These are phyloP conservation scores for Formica aserva DNA, from an alignment of 2,888 invertebrate genomes.

Conservation along the genomic window DNA sequence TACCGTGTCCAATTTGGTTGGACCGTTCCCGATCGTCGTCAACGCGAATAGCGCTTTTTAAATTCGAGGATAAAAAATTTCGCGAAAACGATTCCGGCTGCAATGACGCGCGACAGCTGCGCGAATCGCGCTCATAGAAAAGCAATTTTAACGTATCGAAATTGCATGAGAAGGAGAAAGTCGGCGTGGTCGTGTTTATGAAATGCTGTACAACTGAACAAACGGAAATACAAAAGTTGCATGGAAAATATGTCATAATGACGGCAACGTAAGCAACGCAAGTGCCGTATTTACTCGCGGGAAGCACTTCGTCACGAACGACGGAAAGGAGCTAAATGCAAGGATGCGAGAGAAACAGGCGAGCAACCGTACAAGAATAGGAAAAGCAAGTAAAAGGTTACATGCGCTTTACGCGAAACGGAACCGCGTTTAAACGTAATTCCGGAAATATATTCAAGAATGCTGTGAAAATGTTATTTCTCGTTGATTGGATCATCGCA, in stretches of 20 bases:
- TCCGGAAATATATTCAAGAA: background rate
- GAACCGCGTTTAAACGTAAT: slow-evolving; percentile 19
- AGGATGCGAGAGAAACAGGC: slow-evolving; percentile 9
- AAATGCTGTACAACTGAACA: background rate
- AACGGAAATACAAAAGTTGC: background rate
- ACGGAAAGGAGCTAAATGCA: slow-evolving; percentile 41
- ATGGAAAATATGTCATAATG: slow-evolving; percentile 22
- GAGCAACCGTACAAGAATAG: slow-evolving; percentile 5
- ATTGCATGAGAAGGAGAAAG: background rate
- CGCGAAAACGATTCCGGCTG: background rate
- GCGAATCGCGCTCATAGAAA: slow-evolving; percentile 38
- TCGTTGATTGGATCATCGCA: background rate
- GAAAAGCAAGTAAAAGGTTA: slow-evolving; percentile 7
- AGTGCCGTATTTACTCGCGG: background rate
- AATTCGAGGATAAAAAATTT: slow-evolving; percentile 45
- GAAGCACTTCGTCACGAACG: slow-evolving; percentile 23
- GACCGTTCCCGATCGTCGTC: background rate
- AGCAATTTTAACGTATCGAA: slow-evolving; percentile 50
- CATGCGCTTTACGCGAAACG: slow-evolving; percentile 9
- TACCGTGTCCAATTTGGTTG: slow-evolving; percentile 23
- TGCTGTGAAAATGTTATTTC: background rate
- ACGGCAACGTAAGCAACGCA: background rate
- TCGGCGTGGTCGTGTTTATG: slow-evolving; percentile 36
- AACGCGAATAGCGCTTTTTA: slow-evolving; percentile 26
- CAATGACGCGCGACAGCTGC: slow-evolving; percentile 46